phyloP scores from a whole-genome alignment of 2,888 invertebrate species.

The Exephanes ischioxanthus region DNA sequence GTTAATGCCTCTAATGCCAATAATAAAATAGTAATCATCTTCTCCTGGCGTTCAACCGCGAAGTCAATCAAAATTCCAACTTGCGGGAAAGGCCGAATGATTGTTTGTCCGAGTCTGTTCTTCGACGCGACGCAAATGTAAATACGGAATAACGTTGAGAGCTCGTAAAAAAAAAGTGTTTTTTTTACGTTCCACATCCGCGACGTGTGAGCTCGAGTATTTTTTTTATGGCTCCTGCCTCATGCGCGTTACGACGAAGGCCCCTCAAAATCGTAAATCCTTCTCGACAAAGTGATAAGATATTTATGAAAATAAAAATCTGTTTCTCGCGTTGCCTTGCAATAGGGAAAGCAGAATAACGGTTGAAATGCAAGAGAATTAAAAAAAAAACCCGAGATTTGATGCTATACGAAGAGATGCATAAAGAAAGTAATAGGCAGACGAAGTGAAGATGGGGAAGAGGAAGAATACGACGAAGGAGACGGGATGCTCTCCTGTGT shows the following conservation, averaged over 20 bases:
- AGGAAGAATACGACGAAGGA: slow-evolving; percentile 38
- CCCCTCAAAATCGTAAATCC: slow-evolving; percentile 44
- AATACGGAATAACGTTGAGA: not conserved
- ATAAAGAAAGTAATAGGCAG: slow-evolving; percentile 17
- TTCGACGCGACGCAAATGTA: not conserved
- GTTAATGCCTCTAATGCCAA: slow-evolving; percentile 55
- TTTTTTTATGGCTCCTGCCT: slow-evolving; percentile 9
- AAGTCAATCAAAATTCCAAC: slow-evolving; percentile 67
- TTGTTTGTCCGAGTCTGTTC: not conserved
- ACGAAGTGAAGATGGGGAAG: slow-evolving; percentile 42
- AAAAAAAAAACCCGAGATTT: slow-evolving; percentile 22
- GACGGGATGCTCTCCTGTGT: slow-evolving; percentile 31
- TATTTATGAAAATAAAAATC: slow-evolving; percentile 15
- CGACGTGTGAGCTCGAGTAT: not conserved
- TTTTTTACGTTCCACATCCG: not conserved
- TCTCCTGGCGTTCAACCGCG: slow-evolving; percentile 47
- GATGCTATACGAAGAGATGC: slow-evolving; percentile 12
- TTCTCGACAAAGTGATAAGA: slow-evolving; percentile 49
- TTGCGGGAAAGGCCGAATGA: slow-evolving; percentile 12
- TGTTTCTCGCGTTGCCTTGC: not conserved
- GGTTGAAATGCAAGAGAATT: not conserved
- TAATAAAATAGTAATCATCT: slow-evolving; percentile 58
- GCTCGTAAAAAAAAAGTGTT: not conserved
- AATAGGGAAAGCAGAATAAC: not conserved
- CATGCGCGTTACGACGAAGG: slow-evolving; percentile 16